Base-by-base conservation (phyloP, 2,113 vertebrate genomes). In the Thalassarche chlororhynchos region DNA sequence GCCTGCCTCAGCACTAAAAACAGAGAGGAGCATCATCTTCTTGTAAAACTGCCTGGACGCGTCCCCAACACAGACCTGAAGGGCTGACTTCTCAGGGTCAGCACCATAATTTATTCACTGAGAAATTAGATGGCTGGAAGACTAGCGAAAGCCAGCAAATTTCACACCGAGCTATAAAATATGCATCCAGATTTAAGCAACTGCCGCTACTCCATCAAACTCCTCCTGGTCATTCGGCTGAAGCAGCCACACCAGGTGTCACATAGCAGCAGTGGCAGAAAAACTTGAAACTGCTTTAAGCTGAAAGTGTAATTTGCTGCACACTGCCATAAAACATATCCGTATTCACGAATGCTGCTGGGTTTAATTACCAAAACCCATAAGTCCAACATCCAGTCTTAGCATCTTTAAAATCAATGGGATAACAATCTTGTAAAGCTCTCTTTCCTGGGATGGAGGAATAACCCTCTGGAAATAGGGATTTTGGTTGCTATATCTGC, bases 331-430 rank as follows among this genome's bases (percentile, higher is more conserved):
- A 10, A 64, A 71, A 51, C 44, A 24, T 2, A 46, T 26, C 24
- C 0, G 0, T 1, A 1, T 10, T 18, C 80, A 64, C 23, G 74
- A 62, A 32, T 9, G 15, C 60, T 23, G 29, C 51, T 75, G 47
- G 34, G 29, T 61, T 84, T 55, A 23, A 76, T 46, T 29, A 55
- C 36, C 60, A 32, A 44, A 34, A 40, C 55, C 66, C 44, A 6
- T 0, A 0, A 60, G 69, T 11, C 26, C 77, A 72, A 57, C 40
- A 72, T n/a, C 38, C 76, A 70, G 65, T 24, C 58, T 8, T 13
- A 10, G 28, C 36, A 80, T 46, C 88, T 57, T 58, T 58, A 71
- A 83, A 76, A 85, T 71, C 60, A 64, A 55, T 1, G 17, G 21
- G 49, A 38, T 24, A 64, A 9, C 18, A 46, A 17, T 12, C 55